Evolutionary conservation across 2,113 vertebrate genomes (phyloP).

Genomic region (Psilopsiagon aurifrons): DNA sequence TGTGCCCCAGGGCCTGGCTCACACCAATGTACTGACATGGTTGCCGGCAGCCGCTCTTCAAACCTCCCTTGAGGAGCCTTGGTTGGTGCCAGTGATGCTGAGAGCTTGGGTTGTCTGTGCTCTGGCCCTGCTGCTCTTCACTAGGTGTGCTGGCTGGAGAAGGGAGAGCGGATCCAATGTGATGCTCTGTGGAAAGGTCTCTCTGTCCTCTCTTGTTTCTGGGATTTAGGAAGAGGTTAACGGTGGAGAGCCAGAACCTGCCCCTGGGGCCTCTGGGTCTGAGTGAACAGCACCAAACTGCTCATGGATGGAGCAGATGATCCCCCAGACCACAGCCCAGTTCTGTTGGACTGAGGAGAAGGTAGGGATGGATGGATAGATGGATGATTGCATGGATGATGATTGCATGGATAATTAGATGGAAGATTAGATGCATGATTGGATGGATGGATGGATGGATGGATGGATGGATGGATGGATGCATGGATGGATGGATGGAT

Average conservation of each 20-base stretch:
- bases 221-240: background rate
- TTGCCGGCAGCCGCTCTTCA: background rate
- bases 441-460: no score
- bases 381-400: background rate
- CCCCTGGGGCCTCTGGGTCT: background rate
- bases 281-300: background rate
- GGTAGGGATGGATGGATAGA: background rate
- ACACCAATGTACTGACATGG: background rate
- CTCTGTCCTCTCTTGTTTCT: background rate
- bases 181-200: background rate
- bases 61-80: background rate
- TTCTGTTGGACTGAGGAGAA: background rate
- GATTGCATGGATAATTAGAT: no score
- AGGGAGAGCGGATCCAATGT: background rate
- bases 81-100: accelerated
- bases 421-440: no score
- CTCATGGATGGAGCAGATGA: background rate
- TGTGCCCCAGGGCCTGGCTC: background rate
- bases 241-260: background rate
- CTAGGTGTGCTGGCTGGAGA: background rate
- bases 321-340: background rate
- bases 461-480: no score
- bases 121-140: background rate
- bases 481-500: no score
- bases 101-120: background rate